Percentiles rank a stretch among this genome's conserved stretches.
These are phyloP conservation scores for Turritopsis rubra DNA, from an alignment of 30 jellyfish, hydroid and myxozoan genomes.

Conservation along the genomic window DNA sequence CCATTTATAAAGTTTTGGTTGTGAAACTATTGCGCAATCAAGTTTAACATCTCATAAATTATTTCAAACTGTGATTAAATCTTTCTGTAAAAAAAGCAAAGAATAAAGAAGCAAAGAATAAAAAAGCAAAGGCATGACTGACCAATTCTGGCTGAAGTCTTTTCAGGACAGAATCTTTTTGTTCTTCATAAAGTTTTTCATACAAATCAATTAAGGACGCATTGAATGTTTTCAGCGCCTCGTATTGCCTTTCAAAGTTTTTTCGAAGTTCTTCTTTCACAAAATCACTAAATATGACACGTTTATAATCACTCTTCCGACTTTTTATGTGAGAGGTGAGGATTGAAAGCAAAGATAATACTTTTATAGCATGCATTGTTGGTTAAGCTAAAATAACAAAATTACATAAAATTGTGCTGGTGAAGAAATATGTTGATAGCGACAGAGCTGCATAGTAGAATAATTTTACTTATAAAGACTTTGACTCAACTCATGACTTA, in stretches of 20 bases:
- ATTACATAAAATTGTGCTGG: no score
- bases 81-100: no score
- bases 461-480: no score
- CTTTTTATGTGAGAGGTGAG: background rate
- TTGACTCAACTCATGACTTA: no score
- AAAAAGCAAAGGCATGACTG: background rate
- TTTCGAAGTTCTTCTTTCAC: constrained; percentile 6
- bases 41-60: no score
- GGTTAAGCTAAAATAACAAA: background rate
- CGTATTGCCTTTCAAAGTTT: constrained; percentile 4
- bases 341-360: background rate
- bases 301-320: constrained; percentile 32
- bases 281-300: constrained; percentile 24
- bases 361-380: background rate
- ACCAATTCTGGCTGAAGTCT: constrained; percentile 32
- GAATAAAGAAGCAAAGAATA: background rate
- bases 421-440: no score
- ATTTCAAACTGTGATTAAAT: no score
- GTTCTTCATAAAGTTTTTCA: constrained; percentile 11
- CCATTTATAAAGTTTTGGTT: no score
- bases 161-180: background rate
- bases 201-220: background rate
- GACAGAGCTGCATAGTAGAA: no score
- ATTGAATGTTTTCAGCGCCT: background rate
- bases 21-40: no score